Evolutionary conservation across 2,113 vertebrate species (phyloP).

Genomic region (Physeter macrocephalus): DNA sequence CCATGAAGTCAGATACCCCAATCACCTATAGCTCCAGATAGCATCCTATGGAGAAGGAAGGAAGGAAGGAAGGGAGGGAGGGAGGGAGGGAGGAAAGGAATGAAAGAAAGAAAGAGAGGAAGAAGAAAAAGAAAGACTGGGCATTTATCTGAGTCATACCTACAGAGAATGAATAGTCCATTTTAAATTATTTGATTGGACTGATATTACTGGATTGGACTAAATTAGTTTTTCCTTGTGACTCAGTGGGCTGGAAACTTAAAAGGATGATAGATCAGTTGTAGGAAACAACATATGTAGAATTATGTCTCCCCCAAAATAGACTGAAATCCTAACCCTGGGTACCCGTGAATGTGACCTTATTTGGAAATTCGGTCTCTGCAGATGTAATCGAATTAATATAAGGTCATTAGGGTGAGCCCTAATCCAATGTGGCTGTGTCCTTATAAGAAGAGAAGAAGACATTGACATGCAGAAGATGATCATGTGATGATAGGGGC

Average conservation of each 20-base stretch:
- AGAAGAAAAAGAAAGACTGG: neutral
- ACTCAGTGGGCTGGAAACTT: neutral
- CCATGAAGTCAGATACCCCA: neutral
- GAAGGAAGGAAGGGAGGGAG: neutral
- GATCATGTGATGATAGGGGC: too few species aligned
- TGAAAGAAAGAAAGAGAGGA: neutral
- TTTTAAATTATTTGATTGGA: neutral
- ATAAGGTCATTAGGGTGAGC: neutral
- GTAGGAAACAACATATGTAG: neutral
- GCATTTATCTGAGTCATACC: neutral
- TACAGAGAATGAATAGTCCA: neutral
- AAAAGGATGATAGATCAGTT: neutral
- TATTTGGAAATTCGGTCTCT: neutral
- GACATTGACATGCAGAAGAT: neutral
- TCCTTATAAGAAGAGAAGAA: neutral
- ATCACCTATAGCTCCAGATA: neutral
- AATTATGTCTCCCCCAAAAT: neutral
- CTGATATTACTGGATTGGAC: neutral
- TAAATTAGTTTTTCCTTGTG: constrained; percentile 30
- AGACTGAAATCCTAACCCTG: neutral
- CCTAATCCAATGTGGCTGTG: neutral
- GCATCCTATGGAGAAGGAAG: neutral
- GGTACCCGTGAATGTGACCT: neutral
- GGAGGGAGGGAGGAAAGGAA: too few species aligned
- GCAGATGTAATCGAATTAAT: neutral